Evolutionary conservation across 1,140 invertebrate species (phyloP).

Genomic region (Microplitis mediator): DNA sequence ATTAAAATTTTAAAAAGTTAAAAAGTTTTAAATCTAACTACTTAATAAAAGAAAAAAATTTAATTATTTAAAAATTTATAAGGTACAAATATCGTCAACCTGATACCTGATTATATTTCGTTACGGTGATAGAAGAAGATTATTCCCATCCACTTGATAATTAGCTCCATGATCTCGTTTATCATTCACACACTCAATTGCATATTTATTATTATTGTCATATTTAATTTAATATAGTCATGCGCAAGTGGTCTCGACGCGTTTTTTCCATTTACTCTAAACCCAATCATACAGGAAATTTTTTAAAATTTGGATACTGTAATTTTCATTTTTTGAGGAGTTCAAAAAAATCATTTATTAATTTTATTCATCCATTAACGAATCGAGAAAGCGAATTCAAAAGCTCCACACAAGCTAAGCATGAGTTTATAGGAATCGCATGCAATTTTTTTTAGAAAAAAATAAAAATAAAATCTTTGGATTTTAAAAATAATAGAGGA

Average conservation of each 20-base stretch:
- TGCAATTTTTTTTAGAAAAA: slow-evolving; percentile 15
- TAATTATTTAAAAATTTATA: background rate
- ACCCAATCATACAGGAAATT: slow-evolving; percentile 33
- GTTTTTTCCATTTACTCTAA: slow-evolving; percentile 37
- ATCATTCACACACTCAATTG: slow-evolving; percentile 2
- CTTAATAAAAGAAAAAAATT: background rate
- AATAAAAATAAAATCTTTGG: background rate
- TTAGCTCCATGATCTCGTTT: background rate
- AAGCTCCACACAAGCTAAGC: slow-evolving; percentile 8
- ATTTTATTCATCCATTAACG: background rate
- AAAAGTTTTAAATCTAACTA: too few relatives aligned
- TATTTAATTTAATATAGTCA: slow-evolving; percentile 39
- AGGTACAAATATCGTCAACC: background rate
- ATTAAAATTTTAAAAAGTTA: background rate
- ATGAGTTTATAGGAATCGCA: too few relatives aligned
- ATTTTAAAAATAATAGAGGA: slow-evolving; percentile 17
- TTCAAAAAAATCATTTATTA: background rate
- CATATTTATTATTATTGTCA: slow-evolving; percentile 16
- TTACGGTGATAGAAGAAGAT: background rate
- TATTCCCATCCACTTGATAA: slow-evolving; percentile 24
- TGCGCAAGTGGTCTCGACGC: slow-evolving; percentile 48
- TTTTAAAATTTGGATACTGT: background rate
- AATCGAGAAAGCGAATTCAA: slow-evolving; percentile 23
- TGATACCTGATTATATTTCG: slow-evolving; percentile 14
- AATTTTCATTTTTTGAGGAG: background rate